phyloP scores from a whole-genome alignment of 2,888 invertebrate genomes.

The Himalopsyche anomala region DNA sequence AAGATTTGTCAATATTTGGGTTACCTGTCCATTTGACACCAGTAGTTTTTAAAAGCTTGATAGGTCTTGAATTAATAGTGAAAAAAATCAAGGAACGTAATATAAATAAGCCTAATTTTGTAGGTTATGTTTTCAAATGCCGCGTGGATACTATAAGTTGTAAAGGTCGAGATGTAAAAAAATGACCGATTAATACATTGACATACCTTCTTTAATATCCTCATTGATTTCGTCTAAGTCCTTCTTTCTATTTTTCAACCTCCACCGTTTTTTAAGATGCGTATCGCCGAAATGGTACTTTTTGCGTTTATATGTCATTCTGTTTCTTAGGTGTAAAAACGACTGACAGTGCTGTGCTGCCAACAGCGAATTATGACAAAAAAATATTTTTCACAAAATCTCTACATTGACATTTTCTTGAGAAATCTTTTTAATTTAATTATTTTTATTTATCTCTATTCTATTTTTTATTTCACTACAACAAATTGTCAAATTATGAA shows the following conservation, averaged over 20 bases:
- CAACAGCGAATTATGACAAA: too few relatives aligned
- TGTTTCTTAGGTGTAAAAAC: background rate
- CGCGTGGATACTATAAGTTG: conserved; percentile 36
- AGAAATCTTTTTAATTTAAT: too few relatives aligned
- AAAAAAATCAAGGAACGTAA: conserved; percentile 51
- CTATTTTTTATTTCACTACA: too few relatives aligned
- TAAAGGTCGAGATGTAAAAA: conserved; percentile 46
- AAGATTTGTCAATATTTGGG: too few relatives aligned
- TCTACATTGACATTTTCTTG: too few relatives aligned
- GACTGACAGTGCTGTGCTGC: too few relatives aligned
- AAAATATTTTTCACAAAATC: too few relatives aligned
- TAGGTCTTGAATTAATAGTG: background rate
- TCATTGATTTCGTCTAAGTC: conserved; percentile 86
- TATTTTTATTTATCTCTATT: too few relatives aligned
- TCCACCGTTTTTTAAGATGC: conserved; percentile 86
- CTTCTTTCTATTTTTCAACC: conserved; percentile 85
- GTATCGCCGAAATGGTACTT: conserved; percentile 89
- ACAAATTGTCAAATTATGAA: too few relatives aligned
- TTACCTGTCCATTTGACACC: background rate
- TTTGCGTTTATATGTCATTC: conserved; percentile 85
- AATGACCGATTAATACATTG: background rate
- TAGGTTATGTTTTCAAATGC: conserved; percentile 48
- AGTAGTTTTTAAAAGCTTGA: background rate
- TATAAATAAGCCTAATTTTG: conserved; percentile 10
- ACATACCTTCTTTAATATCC: conserved; percentile 74